Base-by-base conservation (phyloP, 2,797 vertebrate genomes). In the Hozukius guyotensis region DNA sequence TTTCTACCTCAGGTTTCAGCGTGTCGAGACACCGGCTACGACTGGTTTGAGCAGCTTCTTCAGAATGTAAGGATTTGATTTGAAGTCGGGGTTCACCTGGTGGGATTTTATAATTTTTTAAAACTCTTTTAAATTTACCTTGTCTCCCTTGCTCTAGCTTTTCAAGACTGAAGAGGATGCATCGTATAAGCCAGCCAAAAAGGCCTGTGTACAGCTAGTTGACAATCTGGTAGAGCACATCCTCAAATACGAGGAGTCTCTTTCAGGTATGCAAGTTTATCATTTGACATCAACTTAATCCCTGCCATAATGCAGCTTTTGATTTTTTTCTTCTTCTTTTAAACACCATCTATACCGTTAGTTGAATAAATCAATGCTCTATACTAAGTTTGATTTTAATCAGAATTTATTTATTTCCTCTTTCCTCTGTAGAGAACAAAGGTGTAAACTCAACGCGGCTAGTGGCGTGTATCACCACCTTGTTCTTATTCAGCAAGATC, bases 401-500 rank as follows among this genome's bases (percentile, higher is more conserved):
- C 20, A 20, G 7, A 29, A 53, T 61, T 18, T 4, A 56, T 57
- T 34, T 13, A 27, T 77, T 27, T 68, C 2, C 1, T 78, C 72
- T 83, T 78, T 77, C 53, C 24, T 38, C 32, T 85, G 27, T 16
- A 99, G 98, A 99, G 88, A 98, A 96, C 92, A 99, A 97, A 89
- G 97, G 97, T 83, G 97, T 99, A 83, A 99, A 99, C 95, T 98
- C 98, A 56, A 96, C 96, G 80, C 95, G 97, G 80, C 94, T 99
- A 88, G 97, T 99, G 89, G 96, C 98, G 27, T 99, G 98, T 84
- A 98, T 99, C 95, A 99, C 98, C 90, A 99, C 98, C 85, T 95
- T 99, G 85, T 99, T 98, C 94, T 96, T 99, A 91, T 99, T 99
- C 96, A 99, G 98, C 95, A 99, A 99, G 95, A 99, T 99, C 90